Percentiles rank a stretch among this genome's conserved stretches.
Evolutionary conservation across 2,797 vertebrate genomes (phyloP).

Genomic region (Dipus sagitta): DNA sequence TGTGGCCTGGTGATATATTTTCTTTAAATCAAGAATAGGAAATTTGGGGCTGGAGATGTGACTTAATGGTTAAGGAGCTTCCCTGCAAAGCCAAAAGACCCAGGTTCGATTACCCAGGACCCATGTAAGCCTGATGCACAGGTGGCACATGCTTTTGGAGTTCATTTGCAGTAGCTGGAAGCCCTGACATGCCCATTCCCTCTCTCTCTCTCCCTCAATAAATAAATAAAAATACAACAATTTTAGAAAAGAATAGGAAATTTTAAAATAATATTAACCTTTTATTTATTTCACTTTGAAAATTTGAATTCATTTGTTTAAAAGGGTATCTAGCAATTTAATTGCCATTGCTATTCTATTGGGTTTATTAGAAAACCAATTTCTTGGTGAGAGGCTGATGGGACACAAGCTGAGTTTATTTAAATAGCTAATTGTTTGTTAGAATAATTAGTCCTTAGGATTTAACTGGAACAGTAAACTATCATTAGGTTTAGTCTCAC

Average conservation of each 20-base stretch:
- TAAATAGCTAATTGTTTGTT: slow-evolving; percentile 24
- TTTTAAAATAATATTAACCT: background rate
- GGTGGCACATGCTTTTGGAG: too few species aligned
- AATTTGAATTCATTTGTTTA: background rate
- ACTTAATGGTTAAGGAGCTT: too few species aligned
- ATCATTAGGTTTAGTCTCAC: background rate
- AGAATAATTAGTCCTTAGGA: background rate
- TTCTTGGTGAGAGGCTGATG: background rate
- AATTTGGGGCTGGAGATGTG: too few species aligned
- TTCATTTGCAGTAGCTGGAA: too few species aligned
- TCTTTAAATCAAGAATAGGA: too few species aligned
- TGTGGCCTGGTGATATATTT: too few species aligned
- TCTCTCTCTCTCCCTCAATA: too few species aligned
- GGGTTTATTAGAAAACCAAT: background rate
- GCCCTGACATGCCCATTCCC: too few species aligned
- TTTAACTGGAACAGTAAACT: slow-evolving; percentile 36
- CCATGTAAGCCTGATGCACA: too few species aligned
- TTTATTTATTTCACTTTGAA: background rate
- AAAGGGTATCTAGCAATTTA: slow-evolving; percentile 41
- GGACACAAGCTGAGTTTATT: background rate
- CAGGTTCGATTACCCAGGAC: too few species aligned
- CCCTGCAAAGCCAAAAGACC: too few species aligned
- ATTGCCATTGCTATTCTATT: slow-evolving; percentile 24
- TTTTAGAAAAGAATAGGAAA: slow-evolving; percentile 9
- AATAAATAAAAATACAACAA: too few species aligned